Percentiles rank a stretch among this genome's conserved stretches.
These are phyloP conservation scores for Drosophila acutilabella DNA, from an alignment of 2,888 invertebrate genomes.

Conservation along the genomic window DNA sequence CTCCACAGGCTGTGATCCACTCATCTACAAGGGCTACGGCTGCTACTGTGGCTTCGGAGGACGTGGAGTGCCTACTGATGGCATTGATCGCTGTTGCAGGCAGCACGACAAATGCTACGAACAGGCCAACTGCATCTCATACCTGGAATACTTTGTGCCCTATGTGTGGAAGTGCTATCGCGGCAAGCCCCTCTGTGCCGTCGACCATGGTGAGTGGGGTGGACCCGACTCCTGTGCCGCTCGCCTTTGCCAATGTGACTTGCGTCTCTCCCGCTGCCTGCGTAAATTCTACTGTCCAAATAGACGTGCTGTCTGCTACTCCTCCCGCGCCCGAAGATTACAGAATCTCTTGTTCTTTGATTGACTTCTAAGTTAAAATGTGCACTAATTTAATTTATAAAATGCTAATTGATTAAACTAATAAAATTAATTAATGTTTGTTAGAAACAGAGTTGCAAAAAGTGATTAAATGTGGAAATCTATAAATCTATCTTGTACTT, in stretches of 20 bases:
- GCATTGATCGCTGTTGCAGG: conserved; percentile 92
- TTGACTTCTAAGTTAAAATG: conserved; percentile 22
- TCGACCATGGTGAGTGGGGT: conserved; percentile 87
- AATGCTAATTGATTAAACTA: too few relatives aligned
- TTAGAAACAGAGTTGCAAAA: too few relatives aligned
- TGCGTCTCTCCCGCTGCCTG: conserved; percentile 92
- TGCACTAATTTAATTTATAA: conserved; percentile 4
- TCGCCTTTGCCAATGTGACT: conserved; percentile 93
- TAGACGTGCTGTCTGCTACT: conserved; percentile 89
- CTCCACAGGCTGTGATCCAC: conserved; percentile 93
- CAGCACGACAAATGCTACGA: conserved; percentile 95
- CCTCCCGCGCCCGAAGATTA: conserved; percentile 90
- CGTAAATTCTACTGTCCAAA: conserved; percentile 90
- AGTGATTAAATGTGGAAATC: too few relatives aligned
- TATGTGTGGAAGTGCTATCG: conserved; percentile 95
- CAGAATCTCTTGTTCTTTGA: conserved; percentile 88
- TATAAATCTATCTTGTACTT: too few relatives aligned
- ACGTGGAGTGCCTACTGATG: conserved; percentile 91
- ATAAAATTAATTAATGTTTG: too few relatives aligned
- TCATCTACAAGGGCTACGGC: conserved; percentile 94
- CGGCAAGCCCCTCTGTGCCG: conserved; percentile 90
- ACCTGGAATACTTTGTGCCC: conserved; percentile 93
- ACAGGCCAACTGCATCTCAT: conserved; percentile 91
- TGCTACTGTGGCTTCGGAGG: conserved; percentile 96
- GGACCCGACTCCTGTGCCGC: conserved; percentile 89